Evolutionary conservation across 2,113 vertebrate genomes (phyloP).

Genomic region (Otus sunia): DNA sequence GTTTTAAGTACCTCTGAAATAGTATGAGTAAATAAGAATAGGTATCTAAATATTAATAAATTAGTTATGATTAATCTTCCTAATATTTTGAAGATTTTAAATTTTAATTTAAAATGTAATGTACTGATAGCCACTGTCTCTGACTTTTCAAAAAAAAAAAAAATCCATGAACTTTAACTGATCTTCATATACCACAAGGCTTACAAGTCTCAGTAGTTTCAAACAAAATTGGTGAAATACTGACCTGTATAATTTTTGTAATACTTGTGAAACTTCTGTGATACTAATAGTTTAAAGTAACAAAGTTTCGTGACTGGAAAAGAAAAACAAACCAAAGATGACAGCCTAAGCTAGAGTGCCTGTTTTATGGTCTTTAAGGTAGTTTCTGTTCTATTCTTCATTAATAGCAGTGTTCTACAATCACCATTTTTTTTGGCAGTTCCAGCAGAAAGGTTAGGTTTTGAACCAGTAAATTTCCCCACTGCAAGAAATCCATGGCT

Average conservation of each 20-base stretch:
- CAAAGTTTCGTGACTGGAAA: not conserved
- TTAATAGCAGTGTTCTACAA: not conserved
- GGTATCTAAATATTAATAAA: not conserved
- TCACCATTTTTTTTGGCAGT: not conserved
- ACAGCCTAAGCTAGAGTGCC: not conserved
- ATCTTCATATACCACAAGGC: not conserved
- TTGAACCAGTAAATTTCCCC: not conserved
- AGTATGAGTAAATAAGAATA: not conserved
- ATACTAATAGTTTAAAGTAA: not conserved
- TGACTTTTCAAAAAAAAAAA: not conserved
- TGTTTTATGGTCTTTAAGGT: not conserved
- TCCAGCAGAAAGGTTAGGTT: not conserved
- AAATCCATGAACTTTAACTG: not conserved
- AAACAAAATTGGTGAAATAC: not conserved
- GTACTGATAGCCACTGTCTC: not conserved
- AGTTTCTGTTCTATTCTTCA: not conserved
- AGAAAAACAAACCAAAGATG: not conserved
- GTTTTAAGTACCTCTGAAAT: not conserved
- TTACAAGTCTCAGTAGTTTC: not conserved
- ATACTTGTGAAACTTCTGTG: not conserved
- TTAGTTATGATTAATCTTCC: not conserved
- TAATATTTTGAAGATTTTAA: not conserved
- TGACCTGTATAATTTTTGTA: not conserved
- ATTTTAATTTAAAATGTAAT: not conserved
- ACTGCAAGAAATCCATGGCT: not conserved